phyloP scores from a whole-genome alignment of 2,888 invertebrate species.

The Boloria euphrosyne region DNA sequence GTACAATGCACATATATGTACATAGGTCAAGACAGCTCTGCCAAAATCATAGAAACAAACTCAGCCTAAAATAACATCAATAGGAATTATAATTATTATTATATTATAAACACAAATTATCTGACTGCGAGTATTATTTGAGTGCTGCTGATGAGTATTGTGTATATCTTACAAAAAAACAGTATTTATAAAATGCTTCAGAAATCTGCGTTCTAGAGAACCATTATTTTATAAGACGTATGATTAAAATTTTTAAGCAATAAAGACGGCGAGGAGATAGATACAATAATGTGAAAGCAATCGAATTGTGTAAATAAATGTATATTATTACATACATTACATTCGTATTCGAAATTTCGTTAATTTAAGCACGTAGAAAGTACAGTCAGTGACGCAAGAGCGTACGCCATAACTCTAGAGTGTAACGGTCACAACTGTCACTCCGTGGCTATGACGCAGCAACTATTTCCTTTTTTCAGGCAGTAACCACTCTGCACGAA shows the following conservation, averaged over 20 bases:
- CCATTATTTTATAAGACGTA: neutral
- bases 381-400: too few species aligned
- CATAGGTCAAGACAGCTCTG: slow-evolving; percentile 18
- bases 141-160: neutral
- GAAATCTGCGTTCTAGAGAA: neutral
- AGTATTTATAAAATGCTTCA: neutral
- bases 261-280: slow-evolving; percentile 20
- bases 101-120: too few species aligned
- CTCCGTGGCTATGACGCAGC: too few species aligned
- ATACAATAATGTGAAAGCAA: slow-evolving; percentile 31
- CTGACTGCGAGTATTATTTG: too few species aligned
- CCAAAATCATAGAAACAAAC: neutral
- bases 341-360: neutral
- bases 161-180: neutral
- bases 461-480: too few species aligned
- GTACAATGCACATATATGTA: neutral
- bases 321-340: too few species aligned
- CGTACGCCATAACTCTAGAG: too few species aligned
- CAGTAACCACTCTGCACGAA: too few species aligned
- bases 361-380: neutral
- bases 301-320: slow-evolving; percentile 23
- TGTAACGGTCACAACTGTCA: too few species aligned
- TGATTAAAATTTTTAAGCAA: slow-evolving; percentile 25
- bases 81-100: too few species aligned
- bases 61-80: too few species aligned